Evolutionary conservation across 2,113 vertebrate species (phyloP), one percentile per base, ranked within the genome.

Genomic region (Baryphthengus martii): DNA sequence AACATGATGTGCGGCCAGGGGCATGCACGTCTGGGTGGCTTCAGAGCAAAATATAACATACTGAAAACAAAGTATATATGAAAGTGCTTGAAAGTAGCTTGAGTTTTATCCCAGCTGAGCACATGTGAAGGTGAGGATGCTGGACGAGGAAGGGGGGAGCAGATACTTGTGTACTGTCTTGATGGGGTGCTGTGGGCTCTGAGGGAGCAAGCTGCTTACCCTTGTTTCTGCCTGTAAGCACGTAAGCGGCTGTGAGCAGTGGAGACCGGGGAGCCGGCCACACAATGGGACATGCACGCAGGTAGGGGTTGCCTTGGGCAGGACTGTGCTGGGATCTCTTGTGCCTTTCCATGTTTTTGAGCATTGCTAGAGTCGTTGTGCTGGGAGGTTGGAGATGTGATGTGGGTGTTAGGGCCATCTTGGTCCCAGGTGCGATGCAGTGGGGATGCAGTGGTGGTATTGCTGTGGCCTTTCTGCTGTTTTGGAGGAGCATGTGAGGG

Each of bases 141-240:
- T 6, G 11, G 6, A 33, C 2, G 8, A 55, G 17, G 40, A 55
- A 65, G 15, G 3, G 24, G 31, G 31, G 20, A 72, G 6, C 24
- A 50, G 47, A 24, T 13, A n/a, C 39, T 59, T 29, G n/a, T 47
- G 26, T 79, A 65, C 70, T 78, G 11, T 85, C 49, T 45, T 87
- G 80, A 33, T 9, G 21, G 53, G 71, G 58, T 83, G 42, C 44
- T 1, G 2, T 5, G 10, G 79, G 56, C 83, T 85, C 17, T 92
- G 79, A 44, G 12, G 29, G 68, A 89, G 55, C 84, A 91, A 95
- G 81, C 84, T 95, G 81, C 77, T 95, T 91, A 75, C 81, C 65
- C 4, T 4, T 37, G 37, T 56, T 66, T 73, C 81, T 94, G 61
- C 40, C 59, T 78, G 23, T 88, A 89, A 94, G 80, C 55, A 49